Evolutionary conservation across 2,113 vertebrate species (phyloP), one percentile per base, ranked within the genome.

Genomic region (Boleophthalmus pectinirostris): DNA sequence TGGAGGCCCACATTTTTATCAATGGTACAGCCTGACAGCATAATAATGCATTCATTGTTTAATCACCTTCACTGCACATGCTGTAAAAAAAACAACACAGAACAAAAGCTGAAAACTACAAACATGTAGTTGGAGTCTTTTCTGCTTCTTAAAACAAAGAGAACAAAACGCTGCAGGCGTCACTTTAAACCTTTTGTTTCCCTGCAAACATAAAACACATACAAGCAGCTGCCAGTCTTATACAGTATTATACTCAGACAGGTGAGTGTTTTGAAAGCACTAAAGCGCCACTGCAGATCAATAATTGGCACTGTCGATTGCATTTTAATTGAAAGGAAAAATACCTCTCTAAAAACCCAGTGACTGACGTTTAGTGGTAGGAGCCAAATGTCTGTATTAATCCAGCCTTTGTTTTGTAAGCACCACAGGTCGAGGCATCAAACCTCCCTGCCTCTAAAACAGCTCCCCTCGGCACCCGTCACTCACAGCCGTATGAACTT

Each of bases 391-490:
- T 24, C 21, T 14, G n/a, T 47, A 66, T 47, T 66, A 45, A 45
- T 66, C 20, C 43, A 66, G 43, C 12, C 7, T 45, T 66, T 66
- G 65, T 66, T 45, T 66, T 66, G 38, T n/a, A 68, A 69, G 4
- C 66, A 81, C 70, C 66, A 38, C n/a, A 64, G 47, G 38, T 51
- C 5, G 38, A 21, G 38, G 23, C 38, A 66, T 66, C 65, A 66
- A 66, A 66, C n/a, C 7, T 11, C 4, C 5, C 35, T 46, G 7
- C 18, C 29, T 78, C 45, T 64, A 29, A 72, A 70, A 66, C 69
- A 33, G 45, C 67, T 16, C 67, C 70, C 73, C 43, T 60, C 70
- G 67, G 70, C 74, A 24, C 47, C 70, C 21, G 77, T 77, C 74
- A 68, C 23, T 83, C 73, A 76, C n/a, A 21, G 2, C n/a, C 70